Conservation (phyloP, 2,888 invertebrate genomes). For the Eumerus sabulonum region DNA sequence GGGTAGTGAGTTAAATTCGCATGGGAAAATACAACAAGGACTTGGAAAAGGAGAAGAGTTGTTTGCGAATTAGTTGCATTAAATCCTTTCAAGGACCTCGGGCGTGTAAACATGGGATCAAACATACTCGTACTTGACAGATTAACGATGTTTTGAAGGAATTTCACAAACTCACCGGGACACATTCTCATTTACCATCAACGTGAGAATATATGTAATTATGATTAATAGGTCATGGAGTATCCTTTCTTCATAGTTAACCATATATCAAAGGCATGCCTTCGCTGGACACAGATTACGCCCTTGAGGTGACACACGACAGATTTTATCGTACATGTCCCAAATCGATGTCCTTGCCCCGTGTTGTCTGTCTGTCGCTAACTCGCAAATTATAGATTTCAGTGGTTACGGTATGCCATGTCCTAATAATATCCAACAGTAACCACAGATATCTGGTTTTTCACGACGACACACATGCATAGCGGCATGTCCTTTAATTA, state of each 20-base stretch:
- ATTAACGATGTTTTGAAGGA: too few species aligned
- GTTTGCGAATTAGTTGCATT: conserved; percentile 13
- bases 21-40: conserved; percentile 38
- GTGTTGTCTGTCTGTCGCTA: conserved; percentile 11
- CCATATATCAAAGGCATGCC: too few species aligned
- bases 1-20: conserved; percentile 8
- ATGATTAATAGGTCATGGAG: too few species aligned
- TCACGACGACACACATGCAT: conserved; percentile 9
- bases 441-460: conserved; percentile 18
- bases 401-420: conserved; percentile 19
- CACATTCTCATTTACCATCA: too few species aligned
- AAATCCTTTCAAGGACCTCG: not conserved
- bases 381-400: conserved; percentile 49
- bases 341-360: conserved; percentile 1
- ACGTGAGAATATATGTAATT: too few species aligned
- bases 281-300: too few species aligned
- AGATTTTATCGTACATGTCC: conserved; percentile 16
- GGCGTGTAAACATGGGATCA: too few species aligned
- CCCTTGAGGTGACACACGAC: conserved; percentile 11
- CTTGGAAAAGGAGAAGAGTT: not conserved
- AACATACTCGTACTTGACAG: too few species aligned
- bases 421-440: conserved; percentile 35
- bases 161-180: too few species aligned
- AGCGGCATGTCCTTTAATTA: conserved; percentile 47
- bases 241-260: too few species aligned